phyloP scores from a whole-genome alignment of 2,888 invertebrate species.

The Ichneumon xanthorius region DNA sequence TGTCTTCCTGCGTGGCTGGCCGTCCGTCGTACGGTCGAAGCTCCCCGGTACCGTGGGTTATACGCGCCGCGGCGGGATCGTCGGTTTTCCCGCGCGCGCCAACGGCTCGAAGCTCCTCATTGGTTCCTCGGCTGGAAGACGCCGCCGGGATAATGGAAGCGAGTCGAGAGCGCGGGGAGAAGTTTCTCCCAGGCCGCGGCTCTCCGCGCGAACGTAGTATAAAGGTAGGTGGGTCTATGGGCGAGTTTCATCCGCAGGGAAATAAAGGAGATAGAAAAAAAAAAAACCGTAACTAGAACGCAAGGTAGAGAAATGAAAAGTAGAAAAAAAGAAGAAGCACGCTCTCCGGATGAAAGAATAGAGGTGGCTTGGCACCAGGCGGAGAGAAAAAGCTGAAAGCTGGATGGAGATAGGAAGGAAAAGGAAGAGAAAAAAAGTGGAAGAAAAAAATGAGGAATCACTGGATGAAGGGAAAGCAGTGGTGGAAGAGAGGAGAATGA shows the following conservation, averaged over 20 bases:
- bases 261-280: constrained; percentile 29
- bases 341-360: constrained; percentile 53
- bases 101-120: constrained; percentile 70
- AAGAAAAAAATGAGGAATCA: constrained; percentile 40
- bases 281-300: constrained; percentile 24
- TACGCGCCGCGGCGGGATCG: neutral
- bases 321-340: constrained; percentile 10
- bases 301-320: constrained; percentile 12
- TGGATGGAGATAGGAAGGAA: neutral
- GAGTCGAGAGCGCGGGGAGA: constrained; percentile 34
- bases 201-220: constrained; percentile 43
- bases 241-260: constrained; percentile 40
- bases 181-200: constrained; percentile 23
- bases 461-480: constrained; percentile 52
- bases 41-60: neutral
- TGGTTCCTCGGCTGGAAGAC: constrained; percentile 39
- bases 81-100: constrained; percentile 81
- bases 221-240: constrained; percentile 15
- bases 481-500: constrained; percentile 53
- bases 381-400: constrained; percentile 25
- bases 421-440: neutral
- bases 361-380: constrained; percentile 39
- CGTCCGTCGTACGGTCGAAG: constrained; percentile 6
- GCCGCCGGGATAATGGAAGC: constrained; percentile 56
- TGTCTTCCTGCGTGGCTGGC: constrained; percentile 40